Evolutionary conservation across 2,888 invertebrate genomes (phyloP).

Genomic region (Agrotis segetum): DNA sequence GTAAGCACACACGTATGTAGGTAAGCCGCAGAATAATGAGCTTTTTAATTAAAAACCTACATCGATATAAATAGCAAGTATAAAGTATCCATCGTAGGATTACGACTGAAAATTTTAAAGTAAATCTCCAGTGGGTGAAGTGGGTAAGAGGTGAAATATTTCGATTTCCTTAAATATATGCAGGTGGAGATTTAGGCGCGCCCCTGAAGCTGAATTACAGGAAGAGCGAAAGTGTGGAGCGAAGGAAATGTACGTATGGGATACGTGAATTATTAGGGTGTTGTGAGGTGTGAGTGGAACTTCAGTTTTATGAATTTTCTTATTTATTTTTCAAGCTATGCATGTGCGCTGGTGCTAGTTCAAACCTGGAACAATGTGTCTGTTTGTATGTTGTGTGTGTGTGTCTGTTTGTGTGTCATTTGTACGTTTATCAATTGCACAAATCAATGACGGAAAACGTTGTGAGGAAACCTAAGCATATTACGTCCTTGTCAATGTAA

Average conservation of each 20-base stretch:
- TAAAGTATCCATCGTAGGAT: constrained; percentile 47
- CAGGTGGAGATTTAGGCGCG: constrained; percentile 60
- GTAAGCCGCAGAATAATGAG: constrained; percentile 60
- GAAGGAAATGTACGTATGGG: constrained; percentile 30
- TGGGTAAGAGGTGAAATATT: constrained; percentile 75
- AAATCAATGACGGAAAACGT: no score
- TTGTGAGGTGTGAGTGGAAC: constrained; percentile 20
- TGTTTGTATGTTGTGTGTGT: no score
- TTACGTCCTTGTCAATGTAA: no score
- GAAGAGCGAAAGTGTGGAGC: constrained; percentile 58
- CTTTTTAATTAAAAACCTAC: constrained; percentile 62
- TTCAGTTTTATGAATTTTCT: constrained; percentile 18
- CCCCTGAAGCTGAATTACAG: constrained; percentile 59
- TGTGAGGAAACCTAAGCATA: no score
- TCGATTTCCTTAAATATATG: constrained; percentile 73
- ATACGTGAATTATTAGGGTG: constrained; percentile 49
- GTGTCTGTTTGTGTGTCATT: no score
- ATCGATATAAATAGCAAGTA: constrained; percentile 53
- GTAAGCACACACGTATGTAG: constrained; percentile 55
- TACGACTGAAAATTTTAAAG: constrained; percentile 66
- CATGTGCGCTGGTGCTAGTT: no score
- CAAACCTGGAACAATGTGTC: no score
- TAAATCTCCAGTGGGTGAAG: constrained; percentile 52
- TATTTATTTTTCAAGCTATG: constrained; percentile 1
- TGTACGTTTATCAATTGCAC: no score